Evolutionary conservation across 2,797 vertebrate genomes (phyloP), one percentile per base, ranked within the genome.

Genomic region (Molossus alvarezi): DNA sequence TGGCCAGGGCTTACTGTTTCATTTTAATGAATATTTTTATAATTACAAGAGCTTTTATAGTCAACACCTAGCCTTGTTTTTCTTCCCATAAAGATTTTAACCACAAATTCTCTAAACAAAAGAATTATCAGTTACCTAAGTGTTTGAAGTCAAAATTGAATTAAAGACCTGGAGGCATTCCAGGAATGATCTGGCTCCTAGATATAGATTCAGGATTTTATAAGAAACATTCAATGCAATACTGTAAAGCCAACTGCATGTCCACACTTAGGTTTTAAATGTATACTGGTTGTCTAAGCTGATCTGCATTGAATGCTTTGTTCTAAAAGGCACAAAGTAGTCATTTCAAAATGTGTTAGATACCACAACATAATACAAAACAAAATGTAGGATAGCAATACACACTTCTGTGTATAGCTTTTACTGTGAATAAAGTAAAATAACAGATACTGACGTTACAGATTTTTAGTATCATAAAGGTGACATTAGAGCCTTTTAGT

Each of bases 91-190:
- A 87, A 18, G 1, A 71, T 92, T 48, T 76, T n/a, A 83, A 83
- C 6, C 48, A 92, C 27, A 88, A 82, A 94, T 55, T 88, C 37
- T 83, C 67, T 79, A 85, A 53, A 88, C 37, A 72, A 90, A 87
- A 91, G 37, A 7, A 15, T 29, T 88, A 67, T 72, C 41, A 55
- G 37, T 64, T 79, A 69, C 60, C 60, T 67, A 75, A 94, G 45
- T 88, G 45, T 80, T 75, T 64, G 25, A 25, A 75, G 41, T 33
- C 48, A 84, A 65, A 60, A n/a, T 33, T 76, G 23, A 79, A 85
- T 33, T 91, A 86, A 90, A 77, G 48, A 83, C 71, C 15, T 75
- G 21, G 58, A 53, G 25, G 4, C 23, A 29, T 73, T 88, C 83
- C 60, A 80, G 33, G 15, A 80, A 71, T 27, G 13, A 75, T 13